Evolutionary conservation across 2,888 invertebrate species (phyloP), one percentile per base, ranked within the genome.

Genomic region (Strigamia transsilvanica): DNA sequence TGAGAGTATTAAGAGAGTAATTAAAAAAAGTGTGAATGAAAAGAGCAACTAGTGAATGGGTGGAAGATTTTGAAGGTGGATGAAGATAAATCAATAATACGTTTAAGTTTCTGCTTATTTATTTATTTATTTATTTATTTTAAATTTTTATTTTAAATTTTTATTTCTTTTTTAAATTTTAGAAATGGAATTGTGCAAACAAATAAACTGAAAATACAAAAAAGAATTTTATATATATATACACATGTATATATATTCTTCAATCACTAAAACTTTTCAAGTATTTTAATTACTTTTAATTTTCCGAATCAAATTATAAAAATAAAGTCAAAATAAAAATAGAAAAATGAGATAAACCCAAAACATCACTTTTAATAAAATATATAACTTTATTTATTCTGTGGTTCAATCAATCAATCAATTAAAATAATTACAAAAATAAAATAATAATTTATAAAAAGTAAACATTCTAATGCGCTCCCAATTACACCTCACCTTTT

Each of bases 21-120:
- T 66, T 66, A 66, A 38, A 66, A 66, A 66, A 66, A 66, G n/a
- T 66, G 61, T 66, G 61, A 66, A 66, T 66, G 61, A 66, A 66
- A 66, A 66, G 61, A 66, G 61, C 61, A 66, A 66, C 61, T 66
- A 23, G 61, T 66, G 61, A 66, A 66, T 66, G 61, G 12, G 18
- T 66, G 61, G 21, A 66, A 66, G 61, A 66, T 23, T 18, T 18
- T 66, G 61, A 21, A 18, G 61, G 21, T 66, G 61, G 61, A 66
- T 23, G 61, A 66, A 66, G 21, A 66, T 23, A 23, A 66, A 23
- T 66, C 61, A 66, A 66, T 23, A 12, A 2, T 9, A 21, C 5
- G 13, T 23, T 1, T 23, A 66, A 66, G 61, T 6, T 66, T 66
- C 7, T 21, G 2, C 2, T 23, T 66, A n/a, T 0, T 66, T 23